A percentile compares a stretch with the other conserved stretches of the same genome.
phyloP scores from a whole-genome alignment of 2,797 vertebrate species.

The Chlorospingus semifuscus region DNA sequence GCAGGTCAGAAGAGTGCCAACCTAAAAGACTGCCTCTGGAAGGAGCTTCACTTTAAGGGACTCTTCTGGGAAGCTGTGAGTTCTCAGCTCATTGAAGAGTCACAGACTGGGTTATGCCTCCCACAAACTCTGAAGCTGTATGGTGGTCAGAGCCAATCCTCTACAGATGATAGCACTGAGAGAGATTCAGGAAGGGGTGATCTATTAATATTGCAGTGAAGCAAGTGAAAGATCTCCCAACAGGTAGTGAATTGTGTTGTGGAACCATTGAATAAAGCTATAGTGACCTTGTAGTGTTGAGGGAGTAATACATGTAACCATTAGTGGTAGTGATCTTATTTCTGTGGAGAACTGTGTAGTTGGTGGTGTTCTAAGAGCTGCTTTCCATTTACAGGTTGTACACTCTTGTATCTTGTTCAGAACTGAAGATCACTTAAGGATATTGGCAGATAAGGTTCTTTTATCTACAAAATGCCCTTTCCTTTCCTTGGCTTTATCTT shows the following conservation, averaged over 20 bases:
- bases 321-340: neutral
- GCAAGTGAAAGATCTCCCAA: neutral
- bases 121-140: neutral
- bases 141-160: neutral
- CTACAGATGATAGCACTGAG: neutral
- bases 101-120: neutral
- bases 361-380: neutral
- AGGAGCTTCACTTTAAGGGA: neutral
- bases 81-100: neutral
- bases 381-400: neutral
- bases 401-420: neutral
- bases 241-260: neutral
- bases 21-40: neutral
- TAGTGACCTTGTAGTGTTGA: neutral
- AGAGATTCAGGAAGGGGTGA: neutral
- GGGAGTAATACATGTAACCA: neutral
- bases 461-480: neutral
- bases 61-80: neutral
- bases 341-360: neutral
- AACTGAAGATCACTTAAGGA: neutral
- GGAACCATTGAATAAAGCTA: neutral
- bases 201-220: neutral
- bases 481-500: neutral
- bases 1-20: neutral
- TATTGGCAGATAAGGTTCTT: neutral